Base-by-base conservation (phyloP, 1,140 invertebrate species). In the Maconellicoccus hirsutus region DNA sequence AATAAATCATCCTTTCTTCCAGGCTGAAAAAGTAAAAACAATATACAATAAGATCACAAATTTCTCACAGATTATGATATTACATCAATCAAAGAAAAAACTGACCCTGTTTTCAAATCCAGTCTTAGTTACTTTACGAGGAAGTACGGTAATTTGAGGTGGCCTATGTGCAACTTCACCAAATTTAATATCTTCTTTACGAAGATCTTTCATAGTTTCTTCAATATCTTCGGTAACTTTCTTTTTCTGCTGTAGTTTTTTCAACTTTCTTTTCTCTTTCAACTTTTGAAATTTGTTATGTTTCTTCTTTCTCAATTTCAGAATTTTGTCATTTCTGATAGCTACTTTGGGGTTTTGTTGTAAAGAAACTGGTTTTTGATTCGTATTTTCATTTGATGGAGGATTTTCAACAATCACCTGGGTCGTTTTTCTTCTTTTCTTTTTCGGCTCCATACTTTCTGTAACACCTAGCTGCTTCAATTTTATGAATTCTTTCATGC, bases 91-190 rank as follows among this genome's bases (percentile, higher is more conserved):
- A 33, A 3, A 39, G 0, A 71, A 75, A 70, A 72, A 59, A 27
- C 77, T 78, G 79, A 84, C 82, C 76, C 83, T 79, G 1, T 80
- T 22, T 33, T 72, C 70, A 71, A 72, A 72, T 19, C 70, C 70
- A 66, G 70, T 70, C 19, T 66, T 42, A 26, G 75, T 74, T 39
- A 79, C 79, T 75, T 82, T 82, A 72, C 77, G 81, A 1, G 85
- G 84, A 42, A 73, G 75, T 16, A 78, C 73, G 72, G 77, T 81
- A 0, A 89, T 77, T 73, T 78, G 77, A 6, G 87, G 87, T 16
- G 87, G 87, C 71, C 81, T 85, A 76, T 87, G 84, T n/a, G 78
- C 83, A 70, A 86, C 78, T 76, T 89, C 88, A 1, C 86, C 86
- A 80, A 89, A 89, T 75, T 81, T 75, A 42, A 88, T 79, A 71